Evolutionary conservation across 2,888 invertebrate species (phyloP).

Genomic region (Glyphotaelius pellucidus): DNA sequence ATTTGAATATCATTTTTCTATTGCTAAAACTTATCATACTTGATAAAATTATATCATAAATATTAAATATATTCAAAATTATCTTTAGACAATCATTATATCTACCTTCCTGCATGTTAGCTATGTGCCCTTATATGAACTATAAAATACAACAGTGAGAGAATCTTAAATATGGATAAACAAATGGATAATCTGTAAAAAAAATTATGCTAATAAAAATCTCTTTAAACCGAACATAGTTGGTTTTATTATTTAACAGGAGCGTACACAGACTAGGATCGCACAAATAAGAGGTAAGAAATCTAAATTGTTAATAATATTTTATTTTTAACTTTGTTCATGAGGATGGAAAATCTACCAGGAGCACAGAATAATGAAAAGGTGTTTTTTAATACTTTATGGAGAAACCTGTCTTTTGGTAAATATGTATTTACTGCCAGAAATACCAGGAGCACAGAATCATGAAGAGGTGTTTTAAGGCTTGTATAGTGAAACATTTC

Average conservation of each 20-base stretch:
- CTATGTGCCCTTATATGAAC: slow-evolving; percentile 25
- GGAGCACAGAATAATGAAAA: no score
- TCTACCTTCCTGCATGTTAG: slow-evolving; percentile 44
- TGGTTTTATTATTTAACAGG: background rate
- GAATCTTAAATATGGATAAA: slow-evolving; percentile 10
- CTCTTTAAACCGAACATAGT: background rate
- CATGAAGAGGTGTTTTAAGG: no score
- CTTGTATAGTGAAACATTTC: no score
- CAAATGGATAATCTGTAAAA: background rate
- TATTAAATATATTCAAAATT: slow-evolving; percentile 3
- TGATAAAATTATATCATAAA: background rate
- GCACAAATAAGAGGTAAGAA: no score
- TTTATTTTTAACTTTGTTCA: no score
- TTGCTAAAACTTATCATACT: background rate
- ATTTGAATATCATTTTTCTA: background rate
- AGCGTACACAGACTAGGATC: no score
- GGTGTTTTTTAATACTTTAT: no score
- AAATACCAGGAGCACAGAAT: no score
- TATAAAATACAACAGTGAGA: slow-evolving; percentile 24
- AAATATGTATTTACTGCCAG: no score
- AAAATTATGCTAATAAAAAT: background rate
- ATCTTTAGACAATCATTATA: slow-evolving; percentile 44
- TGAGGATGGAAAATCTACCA: no score
- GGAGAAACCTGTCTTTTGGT: no score
- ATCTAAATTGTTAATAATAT: no score